A percentile compares a stretch with the other conserved stretches of the same genome.
phyloP scores from a whole-genome alignment of 2,113 vertebrate species.

The Mustela nigripes region DNA sequence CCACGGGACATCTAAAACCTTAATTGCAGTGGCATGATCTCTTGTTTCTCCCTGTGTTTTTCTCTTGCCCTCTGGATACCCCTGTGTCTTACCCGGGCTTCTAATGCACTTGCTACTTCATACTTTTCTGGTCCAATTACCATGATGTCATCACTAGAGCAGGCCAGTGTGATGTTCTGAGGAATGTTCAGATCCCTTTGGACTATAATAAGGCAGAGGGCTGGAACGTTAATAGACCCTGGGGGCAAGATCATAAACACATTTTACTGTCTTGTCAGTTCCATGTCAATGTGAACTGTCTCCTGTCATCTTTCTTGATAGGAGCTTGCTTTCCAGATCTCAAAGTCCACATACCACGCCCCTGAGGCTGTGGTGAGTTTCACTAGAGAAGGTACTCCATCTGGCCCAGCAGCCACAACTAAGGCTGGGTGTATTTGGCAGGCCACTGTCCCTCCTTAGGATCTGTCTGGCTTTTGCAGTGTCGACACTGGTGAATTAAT shows the following conservation, averaged over 20 bases:
- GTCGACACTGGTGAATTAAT: not conserved
- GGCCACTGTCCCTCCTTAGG: not conserved
- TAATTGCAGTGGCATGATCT: not conserved
- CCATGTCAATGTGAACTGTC: not conserved
- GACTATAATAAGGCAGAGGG: not conserved
- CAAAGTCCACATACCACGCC: not conserved
- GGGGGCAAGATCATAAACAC: not conserved
- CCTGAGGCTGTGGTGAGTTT: not conserved
- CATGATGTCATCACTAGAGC: not conserved
- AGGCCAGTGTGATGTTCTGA: not conserved
- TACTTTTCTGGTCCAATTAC: slow-evolving; percentile 23
- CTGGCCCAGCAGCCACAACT: not conserved
- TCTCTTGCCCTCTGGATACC: not conserved
- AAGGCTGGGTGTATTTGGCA: not conserved
- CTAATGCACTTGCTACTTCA: not conserved
- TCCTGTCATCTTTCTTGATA: slow-evolving; percentile 19
- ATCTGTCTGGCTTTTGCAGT: not conserved
- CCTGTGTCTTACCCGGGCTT: not conserved
- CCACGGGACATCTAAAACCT: not conserved
- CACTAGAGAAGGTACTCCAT: not conserved
- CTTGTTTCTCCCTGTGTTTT: not conserved
- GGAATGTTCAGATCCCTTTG: not conserved
- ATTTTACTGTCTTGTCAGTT: slow-evolving; percentile 5
- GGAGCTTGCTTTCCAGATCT: slow-evolving; percentile 11
- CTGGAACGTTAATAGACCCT: not conserved